phyloP scores from a whole-genome alignment of 2,797 vertebrate species.

The Austrolebias charrua region DNA sequence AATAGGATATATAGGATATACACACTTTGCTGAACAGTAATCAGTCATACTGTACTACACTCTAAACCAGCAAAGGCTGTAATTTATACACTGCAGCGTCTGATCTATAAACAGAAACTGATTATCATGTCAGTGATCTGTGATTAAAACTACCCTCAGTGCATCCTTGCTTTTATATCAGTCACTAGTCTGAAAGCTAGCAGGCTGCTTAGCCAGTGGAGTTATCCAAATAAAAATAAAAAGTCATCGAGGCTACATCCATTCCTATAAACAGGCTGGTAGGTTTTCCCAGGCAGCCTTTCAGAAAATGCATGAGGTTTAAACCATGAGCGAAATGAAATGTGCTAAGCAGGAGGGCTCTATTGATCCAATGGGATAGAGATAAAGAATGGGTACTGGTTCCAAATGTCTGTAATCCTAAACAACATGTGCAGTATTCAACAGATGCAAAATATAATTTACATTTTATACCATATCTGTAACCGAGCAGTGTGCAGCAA shows the following conservation, averaged over 20 bases:
- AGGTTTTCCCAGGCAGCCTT: slow-evolving; percentile 20
- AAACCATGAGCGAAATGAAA: slow-evolving; percentile 40
- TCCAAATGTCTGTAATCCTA: slow-evolving; percentile 55
- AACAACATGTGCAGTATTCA: slow-evolving; percentile 37
- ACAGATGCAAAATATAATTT: slow-evolving; percentile 27
- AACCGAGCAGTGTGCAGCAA: slow-evolving; percentile 20
- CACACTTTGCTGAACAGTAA: slow-evolving; percentile 41
- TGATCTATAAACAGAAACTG: slow-evolving; percentile 29
- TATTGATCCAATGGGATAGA: slow-evolving; percentile 62
- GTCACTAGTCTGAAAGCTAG: slow-evolving; percentile 28
- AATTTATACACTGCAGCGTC: slow-evolving; percentile 13
- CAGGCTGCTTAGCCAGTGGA: slow-evolving; percentile 9
- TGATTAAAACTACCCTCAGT: slow-evolving; percentile 31
- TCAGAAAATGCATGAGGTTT: slow-evolving; percentile 25
- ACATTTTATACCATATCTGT: slow-evolving; percentile 39
- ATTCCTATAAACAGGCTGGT: slow-evolving; percentile 7
- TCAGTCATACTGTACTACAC: slow-evolving; percentile 25
- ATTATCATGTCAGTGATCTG: slow-evolving; percentile 37
- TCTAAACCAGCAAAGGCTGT: slow-evolving; percentile 16
- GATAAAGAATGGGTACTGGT: slow-evolving; percentile 54
- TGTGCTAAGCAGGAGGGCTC: slow-evolving; percentile 52
- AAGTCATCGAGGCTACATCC: slow-evolving; percentile 5
- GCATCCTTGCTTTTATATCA: slow-evolving; percentile 22
- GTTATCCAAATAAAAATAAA: slow-evolving; percentile 2
- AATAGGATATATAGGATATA: slow-evolving; percentile 15